Conservation (phyloP, 1,140 invertebrate genomes). For the Cepaea nemoralis region DNA sequence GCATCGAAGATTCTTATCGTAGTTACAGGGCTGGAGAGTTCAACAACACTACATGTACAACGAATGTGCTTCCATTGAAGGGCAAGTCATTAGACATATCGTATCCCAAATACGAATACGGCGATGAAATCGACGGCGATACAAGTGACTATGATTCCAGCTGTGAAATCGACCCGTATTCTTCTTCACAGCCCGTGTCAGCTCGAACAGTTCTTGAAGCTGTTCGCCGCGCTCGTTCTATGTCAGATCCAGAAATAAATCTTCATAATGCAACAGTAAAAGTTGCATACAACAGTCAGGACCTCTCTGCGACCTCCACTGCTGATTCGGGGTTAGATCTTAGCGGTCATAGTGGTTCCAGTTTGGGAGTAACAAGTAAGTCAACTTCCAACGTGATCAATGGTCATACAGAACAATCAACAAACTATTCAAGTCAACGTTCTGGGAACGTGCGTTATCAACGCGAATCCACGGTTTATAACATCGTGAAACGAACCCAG, state of each 20-base stretch:
- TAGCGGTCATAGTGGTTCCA: constrained; percentile 41
- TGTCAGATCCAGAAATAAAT: constrained; percentile 52
- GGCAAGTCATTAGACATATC: constrained; percentile 63
- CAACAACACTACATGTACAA: not conserved
- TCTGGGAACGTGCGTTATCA: not conserved
- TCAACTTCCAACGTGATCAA: not conserved
- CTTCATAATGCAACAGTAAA: constrained; percentile 29
- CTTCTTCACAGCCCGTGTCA: constrained; percentile 58
- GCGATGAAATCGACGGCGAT: constrained; percentile 51
- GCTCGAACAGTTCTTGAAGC: constrained; percentile 43
- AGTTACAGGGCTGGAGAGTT: constrained; percentile 24
- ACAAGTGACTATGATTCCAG: constrained; percentile 70
- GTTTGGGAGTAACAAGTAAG: not conserved
- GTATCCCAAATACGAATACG: constrained; percentile 44
- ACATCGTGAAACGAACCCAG: not conserved
- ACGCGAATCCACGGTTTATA: not conserved
- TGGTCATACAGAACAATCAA: not conserved
- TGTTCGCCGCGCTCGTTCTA: constrained; percentile 32
- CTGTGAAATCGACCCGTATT: constrained; percentile 60
- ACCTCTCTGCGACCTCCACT: constrained; percentile 46
- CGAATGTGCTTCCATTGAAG: constrained; percentile 20
- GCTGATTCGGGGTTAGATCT: constrained; percentile 63
- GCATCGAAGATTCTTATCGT: constrained; percentile 55
- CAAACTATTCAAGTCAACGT: not conserved
- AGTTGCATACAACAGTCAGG: not conserved